Conservation (phyloP, 1,140 invertebrate genomes). For the Ptiloglossa arizonensis region DNA sequence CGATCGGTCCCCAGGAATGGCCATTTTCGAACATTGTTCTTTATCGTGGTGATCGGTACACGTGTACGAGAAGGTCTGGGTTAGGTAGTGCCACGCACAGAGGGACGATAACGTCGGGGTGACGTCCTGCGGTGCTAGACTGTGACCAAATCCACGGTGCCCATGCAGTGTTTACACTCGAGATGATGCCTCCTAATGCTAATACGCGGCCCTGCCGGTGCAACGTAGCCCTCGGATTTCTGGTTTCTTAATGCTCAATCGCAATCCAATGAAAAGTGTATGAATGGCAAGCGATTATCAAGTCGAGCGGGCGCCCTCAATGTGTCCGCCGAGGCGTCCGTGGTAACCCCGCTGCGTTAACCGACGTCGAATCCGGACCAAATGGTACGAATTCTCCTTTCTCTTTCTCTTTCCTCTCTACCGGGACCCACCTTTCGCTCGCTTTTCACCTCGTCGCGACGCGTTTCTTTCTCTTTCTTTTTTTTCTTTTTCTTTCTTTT, state of each 20-base stretch:
- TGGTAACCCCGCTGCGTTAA: slow-evolving; percentile 80
- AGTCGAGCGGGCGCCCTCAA: slow-evolving; percentile 81
- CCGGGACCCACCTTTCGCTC: background rate
- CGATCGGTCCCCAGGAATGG: too few species aligned
- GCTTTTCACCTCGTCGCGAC: slow-evolving; percentile 7
- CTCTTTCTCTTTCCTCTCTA: slow-evolving; percentile 13
- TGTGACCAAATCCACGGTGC: slow-evolving; percentile 81
- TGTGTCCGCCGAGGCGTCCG: slow-evolving; percentile 82
- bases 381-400: slow-evolving; percentile 71
- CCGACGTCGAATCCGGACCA: slow-evolving; percentile 77
- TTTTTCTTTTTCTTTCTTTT: background rate
- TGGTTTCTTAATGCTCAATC: slow-evolving; percentile 81
- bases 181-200: slow-evolving; percentile 82
- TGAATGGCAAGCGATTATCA: slow-evolving; percentile 82
- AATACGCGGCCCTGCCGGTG: slow-evolving; percentile 74
- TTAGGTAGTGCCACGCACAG: background rate
- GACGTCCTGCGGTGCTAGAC: slow-evolving; percentile 78
- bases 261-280: slow-evolving; percentile 83
- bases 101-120: slow-evolving; percentile 62
- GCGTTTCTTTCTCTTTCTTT: slow-evolving; percentile 1
- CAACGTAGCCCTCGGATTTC: slow-evolving; percentile 58
- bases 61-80: too few species aligned
- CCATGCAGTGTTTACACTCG: slow-evolving; percentile 82
- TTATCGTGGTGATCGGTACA: too few species aligned
- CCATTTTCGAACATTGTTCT: too few species aligned